These are phyloP conservation scores for Artibeus lituratus DNA, from an alignment of 2,797 vertebrate species.

Conservation along the genomic window DNA sequence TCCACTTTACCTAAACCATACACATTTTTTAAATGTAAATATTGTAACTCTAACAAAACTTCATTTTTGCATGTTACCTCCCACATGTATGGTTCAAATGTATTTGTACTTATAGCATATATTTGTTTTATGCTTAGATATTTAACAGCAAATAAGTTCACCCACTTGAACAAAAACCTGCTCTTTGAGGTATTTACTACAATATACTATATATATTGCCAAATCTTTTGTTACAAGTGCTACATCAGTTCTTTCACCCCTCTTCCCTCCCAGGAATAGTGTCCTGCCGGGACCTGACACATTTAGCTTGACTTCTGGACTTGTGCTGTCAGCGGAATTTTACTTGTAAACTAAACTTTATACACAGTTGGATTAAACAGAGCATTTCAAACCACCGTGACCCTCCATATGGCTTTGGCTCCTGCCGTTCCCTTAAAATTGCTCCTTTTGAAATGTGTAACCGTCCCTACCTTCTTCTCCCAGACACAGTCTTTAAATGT, in stretches of 20 bases:
- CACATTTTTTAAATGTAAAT: not conserved
- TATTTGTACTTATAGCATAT: not conserved
- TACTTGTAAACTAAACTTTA: slow-evolving; percentile 21
- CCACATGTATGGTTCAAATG: slow-evolving; percentile 3
- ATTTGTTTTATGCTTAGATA: slow-evolving; percentile 45
- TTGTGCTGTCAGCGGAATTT: not conserved
- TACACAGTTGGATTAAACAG: not conserved
- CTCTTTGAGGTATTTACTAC: slow-evolving; percentile 27
- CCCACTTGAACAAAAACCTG: slow-evolving; percentile 47
- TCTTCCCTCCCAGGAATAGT: not conserved
- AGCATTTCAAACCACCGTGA: not conserved
- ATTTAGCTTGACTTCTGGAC: not conserved
- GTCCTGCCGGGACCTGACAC: not conserved
- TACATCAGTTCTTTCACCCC: not conserved
- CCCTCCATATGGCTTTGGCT: not conserved
- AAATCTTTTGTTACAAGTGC: not conserved
- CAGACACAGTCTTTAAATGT: not conserved
- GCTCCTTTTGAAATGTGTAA: not conserved
- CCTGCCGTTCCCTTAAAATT: not conserved
- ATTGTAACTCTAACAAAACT: not conserved
- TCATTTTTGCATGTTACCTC: slow-evolving; percentile 14
- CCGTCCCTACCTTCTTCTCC: not conserved
- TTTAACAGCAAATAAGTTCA: slow-evolving; percentile 56
- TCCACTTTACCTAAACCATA: not conserved
- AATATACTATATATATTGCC: not conserved